phyloP scores from a whole-genome alignment of 1,140 invertebrate genomes.

The Tetramorium simillimum region DNA sequence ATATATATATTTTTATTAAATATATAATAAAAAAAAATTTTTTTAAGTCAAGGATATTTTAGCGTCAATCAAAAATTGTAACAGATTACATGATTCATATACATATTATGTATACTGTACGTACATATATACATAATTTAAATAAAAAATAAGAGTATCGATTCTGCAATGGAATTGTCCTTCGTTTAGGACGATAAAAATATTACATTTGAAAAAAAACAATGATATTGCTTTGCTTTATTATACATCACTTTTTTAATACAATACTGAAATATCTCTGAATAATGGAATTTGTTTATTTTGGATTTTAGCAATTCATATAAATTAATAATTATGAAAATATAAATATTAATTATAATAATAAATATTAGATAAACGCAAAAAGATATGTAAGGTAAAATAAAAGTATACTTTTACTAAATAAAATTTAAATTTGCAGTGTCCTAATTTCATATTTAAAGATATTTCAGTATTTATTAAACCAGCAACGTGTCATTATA shows the following conservation, averaged over 20 bases:
- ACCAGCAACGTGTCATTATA: background rate
- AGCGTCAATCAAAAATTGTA: background rate
- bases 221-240: background rate
- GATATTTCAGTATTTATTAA: constrained; percentile 15
- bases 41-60: background rate
- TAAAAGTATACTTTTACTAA: background rate
- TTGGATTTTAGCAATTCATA: background rate
- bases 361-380: background rate
- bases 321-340: background rate
- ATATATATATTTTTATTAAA: background rate
- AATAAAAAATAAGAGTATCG: background rate
- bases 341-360: background rate
- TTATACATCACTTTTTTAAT: background rate
- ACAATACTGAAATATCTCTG: constrained; percentile 10
- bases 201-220: background rate
- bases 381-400: background rate
- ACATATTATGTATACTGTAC: background rate
- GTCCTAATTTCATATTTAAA: background rate
- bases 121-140: background rate
- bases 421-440: background rate
- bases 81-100: background rate
- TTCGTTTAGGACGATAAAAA: background rate
- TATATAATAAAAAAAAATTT: background rate
- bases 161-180: constrained; percentile 12
- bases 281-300: background rate